Evolutionary conservation across 2,113 vertebrate species (phyloP), one percentile per base, ranked within the genome.

Genomic region (Psophia crepitans): DNA sequence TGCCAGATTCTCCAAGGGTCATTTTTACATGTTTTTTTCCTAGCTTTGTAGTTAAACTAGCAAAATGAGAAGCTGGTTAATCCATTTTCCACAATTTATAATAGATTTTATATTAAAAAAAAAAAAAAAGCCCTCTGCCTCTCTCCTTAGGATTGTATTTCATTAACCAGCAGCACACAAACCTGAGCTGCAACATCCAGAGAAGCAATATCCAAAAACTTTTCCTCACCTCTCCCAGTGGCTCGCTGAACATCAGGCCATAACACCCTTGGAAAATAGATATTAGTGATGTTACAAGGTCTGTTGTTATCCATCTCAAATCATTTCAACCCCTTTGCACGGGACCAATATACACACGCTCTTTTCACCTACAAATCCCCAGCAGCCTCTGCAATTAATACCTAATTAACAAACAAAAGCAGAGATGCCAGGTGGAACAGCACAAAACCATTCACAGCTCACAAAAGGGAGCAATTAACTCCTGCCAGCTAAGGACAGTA

Each of bases 341-440:
- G 66, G 66, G 71, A 53, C 83, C 65, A 84, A 57, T 35, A 90
- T 28, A 61, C 66, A 79, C 83, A 7, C 9, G 27, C 79, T 97
- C 92, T 94, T 93, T 92, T 92, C 92, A 84, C 97, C 90, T 71
- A 95, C 92, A 76, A 92, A 83, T 93, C 91, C 91, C 92, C 89
- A 92, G 39, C 76, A 97, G 63, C 76, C 85, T 68, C 94, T 87
- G 74, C 92, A 97, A 98, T 98, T 98, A 98, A 97, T 95, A 96
- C 81, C 90, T 97, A 97, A 98, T 98, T 98, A 98, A 95, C 96
- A 97, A 98, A 97, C 79, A 97, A 97, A 97, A 97, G 58, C 95
- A 96, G 97, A 96, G 86, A 84, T 87, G 91, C 96, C 96, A 96
- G 97, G 97, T 98, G 97, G 95, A 98, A 93, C 89, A 79, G 87